Conservation (phyloP, 2,113 vertebrate genomes). For the Bos indicus region DNA sequence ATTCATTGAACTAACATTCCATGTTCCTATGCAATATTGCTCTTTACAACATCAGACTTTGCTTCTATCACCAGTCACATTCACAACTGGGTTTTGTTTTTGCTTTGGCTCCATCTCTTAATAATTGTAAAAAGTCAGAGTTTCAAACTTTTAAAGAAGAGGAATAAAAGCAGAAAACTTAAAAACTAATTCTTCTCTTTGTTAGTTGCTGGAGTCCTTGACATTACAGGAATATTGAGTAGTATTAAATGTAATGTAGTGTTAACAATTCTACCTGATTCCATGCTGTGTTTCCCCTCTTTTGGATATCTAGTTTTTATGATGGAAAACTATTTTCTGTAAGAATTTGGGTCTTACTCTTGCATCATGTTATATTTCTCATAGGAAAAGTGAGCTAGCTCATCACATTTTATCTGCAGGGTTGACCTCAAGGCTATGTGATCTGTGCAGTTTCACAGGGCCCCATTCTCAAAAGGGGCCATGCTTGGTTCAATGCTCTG, state of each 20-base stretch:
- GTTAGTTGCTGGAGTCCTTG: background rate
- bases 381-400: background rate
- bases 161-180: background rate
- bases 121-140: background rate
- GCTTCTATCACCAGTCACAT: too few relatives aligned
- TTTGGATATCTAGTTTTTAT: background rate
- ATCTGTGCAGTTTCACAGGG: background rate
- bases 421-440: background rate
- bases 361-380: background rate
- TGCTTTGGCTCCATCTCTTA: too few relatives aligned
- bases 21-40: too few relatives aligned
- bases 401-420: background rate
- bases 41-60: too few relatives aligned
- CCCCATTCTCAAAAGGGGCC: background rate
- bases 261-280: background rate
- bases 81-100: too few relatives aligned
- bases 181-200: background rate
- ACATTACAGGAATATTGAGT: background rate
- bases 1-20: too few relatives aligned
- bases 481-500: background rate
- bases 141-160: background rate
- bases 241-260: background rate
- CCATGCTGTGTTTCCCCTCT: background rate
- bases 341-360: background rate
- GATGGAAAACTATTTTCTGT: background rate